Evolutionary conservation across 1,140 invertebrate species (phyloP).

Genomic region (Elymnias hypermnestra): DNA sequence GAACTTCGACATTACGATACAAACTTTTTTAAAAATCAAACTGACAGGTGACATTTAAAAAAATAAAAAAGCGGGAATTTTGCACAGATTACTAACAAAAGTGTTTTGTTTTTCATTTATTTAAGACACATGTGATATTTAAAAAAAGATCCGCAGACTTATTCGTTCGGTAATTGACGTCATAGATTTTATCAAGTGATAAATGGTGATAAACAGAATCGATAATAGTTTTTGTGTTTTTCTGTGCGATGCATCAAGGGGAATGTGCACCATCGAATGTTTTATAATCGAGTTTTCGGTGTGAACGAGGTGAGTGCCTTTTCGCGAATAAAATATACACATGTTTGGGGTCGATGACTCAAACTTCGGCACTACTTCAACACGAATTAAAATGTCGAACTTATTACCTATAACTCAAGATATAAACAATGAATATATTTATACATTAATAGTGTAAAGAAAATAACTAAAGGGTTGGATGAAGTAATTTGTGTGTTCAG

Average conservation of each 20-base stretch:
- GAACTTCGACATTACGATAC: conserved; percentile 35
- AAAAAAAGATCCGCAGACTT: no score
- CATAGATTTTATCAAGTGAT: conserved; percentile 18
- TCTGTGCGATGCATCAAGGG: conserved; percentile 53
- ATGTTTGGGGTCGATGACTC: conserved; percentile 34
- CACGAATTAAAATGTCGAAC: not conserved
- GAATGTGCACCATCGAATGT: conserved; percentile 46
- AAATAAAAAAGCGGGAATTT: conserved; percentile 7
- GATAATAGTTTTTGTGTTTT: conserved; percentile 33
- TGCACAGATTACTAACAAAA: no score
- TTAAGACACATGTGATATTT: no score
- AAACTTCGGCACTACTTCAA: conserved; percentile 9
- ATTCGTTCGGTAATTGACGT: conserved; percentile 20
- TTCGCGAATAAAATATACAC: conserved; percentile 39
- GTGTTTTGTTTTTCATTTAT: no score
- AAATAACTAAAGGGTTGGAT: no score
- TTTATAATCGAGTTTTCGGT: conserved; percentile 53
- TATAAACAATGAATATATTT: no score
- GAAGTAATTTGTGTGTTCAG: not conserved
- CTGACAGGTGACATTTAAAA: conserved; percentile 6
- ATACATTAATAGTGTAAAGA: no score
- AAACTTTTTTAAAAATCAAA: conserved; percentile 19
- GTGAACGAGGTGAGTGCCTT: conserved; percentile 50
- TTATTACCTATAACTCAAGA: no score
- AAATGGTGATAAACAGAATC: conserved; percentile 33